Percentiles rank a stretch among this genome's conserved stretches.
phyloP scores from a whole-genome alignment of 2,797 vertebrate genomes.

The Rhincodon typus region DNA sequence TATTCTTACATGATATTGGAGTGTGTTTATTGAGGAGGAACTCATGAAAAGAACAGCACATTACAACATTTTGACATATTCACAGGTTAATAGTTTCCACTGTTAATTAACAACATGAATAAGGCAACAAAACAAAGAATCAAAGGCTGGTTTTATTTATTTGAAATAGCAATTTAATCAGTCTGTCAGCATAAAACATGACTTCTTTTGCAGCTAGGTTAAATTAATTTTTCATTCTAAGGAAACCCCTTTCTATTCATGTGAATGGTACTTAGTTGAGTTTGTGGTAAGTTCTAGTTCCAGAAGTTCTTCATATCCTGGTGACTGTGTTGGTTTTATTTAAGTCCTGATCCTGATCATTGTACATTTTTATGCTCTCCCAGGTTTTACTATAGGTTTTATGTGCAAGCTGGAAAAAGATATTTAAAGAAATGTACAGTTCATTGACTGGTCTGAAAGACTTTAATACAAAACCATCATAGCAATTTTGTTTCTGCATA shows the following conservation, averaged over 20 bases:
- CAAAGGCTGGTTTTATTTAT: constrained; percentile 18
- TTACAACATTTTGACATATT: background rate
- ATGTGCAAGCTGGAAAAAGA: constrained; percentile 12
- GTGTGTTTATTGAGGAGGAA: background rate
- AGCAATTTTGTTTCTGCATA: background rate
- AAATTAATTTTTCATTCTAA: background rate
- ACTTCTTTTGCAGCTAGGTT: background rate
- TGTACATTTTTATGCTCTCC: constrained; percentile 27
- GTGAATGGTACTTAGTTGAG: background rate
- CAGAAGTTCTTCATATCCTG: background rate
- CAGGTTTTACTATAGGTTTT: constrained; percentile 28
- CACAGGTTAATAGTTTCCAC: background rate
- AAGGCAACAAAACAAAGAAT: background rate
- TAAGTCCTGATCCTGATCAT: background rate
- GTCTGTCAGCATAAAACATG: background rate
- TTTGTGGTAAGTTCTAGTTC: background rate
- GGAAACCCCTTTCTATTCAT: background rate
- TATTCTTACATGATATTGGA: background rate
- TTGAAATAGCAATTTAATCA: background rate
- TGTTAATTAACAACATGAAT: background rate
- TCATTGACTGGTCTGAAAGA: background rate
- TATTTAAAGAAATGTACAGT: background rate
- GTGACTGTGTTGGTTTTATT: background rate
- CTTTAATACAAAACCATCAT: background rate
- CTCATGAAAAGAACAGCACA: too few relatives aligned